Conservation (phyloP, 2,113 vertebrate species). For the Menura novaehollandiae region DNA sequence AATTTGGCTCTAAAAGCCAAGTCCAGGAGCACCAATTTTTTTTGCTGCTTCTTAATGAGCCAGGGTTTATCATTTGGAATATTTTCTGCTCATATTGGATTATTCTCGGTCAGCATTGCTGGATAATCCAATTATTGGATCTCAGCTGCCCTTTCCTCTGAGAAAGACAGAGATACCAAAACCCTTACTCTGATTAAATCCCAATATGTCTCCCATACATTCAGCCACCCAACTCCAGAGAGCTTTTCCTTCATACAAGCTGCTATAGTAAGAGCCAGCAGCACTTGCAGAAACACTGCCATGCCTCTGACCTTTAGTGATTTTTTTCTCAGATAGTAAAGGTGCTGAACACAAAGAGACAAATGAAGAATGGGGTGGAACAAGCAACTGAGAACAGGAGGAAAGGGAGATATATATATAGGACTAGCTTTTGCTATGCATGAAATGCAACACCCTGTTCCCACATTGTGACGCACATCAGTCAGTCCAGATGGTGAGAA, state of each 20-base stretch:
- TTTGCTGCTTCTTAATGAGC: not conserved
- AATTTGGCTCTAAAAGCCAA: not conserved
- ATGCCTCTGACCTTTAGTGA: not conserved
- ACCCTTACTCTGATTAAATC: not conserved
- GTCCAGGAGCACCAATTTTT: not conserved
- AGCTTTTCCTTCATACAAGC: not conserved
- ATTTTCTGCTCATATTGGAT: not conserved
- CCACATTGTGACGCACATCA: constrained; percentile 61
- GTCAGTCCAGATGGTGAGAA: constrained; percentile 55
- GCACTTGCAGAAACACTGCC: not conserved
- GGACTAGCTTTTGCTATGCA: constrained; percentile 46
- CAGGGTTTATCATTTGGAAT: not conserved
- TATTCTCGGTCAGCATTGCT: not conserved
- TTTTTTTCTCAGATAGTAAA: not conserved
- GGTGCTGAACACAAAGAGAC: not conserved
- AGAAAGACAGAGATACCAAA: not conserved
- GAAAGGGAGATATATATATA: constrained; percentile 2
- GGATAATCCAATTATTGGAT: not conserved
- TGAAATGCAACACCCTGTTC: constrained; percentile 60
- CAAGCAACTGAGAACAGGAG: constrained; percentile 9
- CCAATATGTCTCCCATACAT: not conserved
- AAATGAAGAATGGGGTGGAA: not conserved
- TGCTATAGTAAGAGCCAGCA: not conserved
- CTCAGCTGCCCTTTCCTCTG: not conserved
- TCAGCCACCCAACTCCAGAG: not conserved